Evolutionary conservation across 1,140 invertebrate species (phyloP).

Genomic region (Belonocnema kinseyi): DNA sequence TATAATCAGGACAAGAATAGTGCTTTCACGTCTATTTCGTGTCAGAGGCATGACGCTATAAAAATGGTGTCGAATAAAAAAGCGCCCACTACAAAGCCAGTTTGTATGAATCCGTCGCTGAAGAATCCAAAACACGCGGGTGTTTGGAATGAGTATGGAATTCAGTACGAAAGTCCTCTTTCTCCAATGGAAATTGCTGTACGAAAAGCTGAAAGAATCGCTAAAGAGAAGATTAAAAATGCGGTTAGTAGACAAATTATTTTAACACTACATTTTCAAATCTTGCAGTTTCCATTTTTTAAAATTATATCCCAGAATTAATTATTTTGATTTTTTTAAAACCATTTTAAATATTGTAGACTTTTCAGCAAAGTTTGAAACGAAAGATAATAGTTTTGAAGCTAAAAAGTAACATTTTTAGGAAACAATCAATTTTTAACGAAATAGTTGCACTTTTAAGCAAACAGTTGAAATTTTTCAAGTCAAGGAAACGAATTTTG

Average conservation of each 20-base stretch:
- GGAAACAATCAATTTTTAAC: no score
- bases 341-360: no score
- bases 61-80: conserved; percentile 84
- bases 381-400: no score
- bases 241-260: conserved; percentile 61
- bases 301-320: not conserved
- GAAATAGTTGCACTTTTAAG: not conserved
- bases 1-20: conserved; percentile 89
- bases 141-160: conserved; percentile 87
- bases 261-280: not conserved
- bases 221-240: conserved; percentile 84
- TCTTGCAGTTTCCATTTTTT: not conserved
- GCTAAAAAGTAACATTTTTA: no score
- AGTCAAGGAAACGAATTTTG: no score
- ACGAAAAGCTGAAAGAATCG: conserved; percentile 88
- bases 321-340: not conserved
- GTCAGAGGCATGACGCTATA: conserved; percentile 87
- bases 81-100: conserved; percentile 83
- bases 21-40: conserved; percentile 82
- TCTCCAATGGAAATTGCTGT: conserved; percentile 90
- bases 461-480: no score
- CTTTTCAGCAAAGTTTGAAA: no score
- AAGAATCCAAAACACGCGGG: conserved; percentile 91
- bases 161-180: conserved; percentile 89
- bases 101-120: conserved; percentile 81